phyloP scores from a whole-genome alignment of 2,797 vertebrate species.

The Schizopygopsis malacanthus region DNA sequence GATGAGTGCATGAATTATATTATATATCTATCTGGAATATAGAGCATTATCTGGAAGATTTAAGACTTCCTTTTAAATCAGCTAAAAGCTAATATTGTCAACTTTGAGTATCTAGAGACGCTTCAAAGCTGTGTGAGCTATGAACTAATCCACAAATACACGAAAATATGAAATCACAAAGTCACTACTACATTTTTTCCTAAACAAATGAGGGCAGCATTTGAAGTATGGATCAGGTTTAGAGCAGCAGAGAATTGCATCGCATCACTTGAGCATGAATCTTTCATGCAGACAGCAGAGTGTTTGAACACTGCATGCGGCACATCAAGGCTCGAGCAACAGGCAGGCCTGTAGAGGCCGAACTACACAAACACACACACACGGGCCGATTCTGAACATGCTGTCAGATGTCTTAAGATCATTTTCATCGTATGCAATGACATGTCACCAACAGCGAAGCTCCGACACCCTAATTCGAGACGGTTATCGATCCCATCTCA shows the following conservation, averaged over 20 bases:
- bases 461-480: not conserved
- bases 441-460: slow-evolving; percentile 64
- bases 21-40: no score
- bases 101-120: no score
- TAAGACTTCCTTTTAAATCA: not conserved
- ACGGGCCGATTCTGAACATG: no score
- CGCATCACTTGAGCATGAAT: not conserved
- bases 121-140: not conserved
- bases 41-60: not conserved
- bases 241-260: not conserved
- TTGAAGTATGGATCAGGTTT: not conserved
- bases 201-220: not conserved
- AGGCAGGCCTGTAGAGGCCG: slow-evolving; percentile 34
- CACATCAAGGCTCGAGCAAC: slow-evolving; percentile 17
- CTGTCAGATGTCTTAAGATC: not conserved
- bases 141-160: not conserved
- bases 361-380: not conserved
- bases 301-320: not conserved
- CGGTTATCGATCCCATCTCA: slow-evolving; percentile 65
- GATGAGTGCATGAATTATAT: not conserved
- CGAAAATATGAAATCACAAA: not conserved
- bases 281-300: not conserved
- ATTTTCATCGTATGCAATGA: not conserved
- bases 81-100: not conserved
- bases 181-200: not conserved